phyloP scores from a whole-genome alignment of 2,888 invertebrate species.

The Desoria tigrina region DNA sequence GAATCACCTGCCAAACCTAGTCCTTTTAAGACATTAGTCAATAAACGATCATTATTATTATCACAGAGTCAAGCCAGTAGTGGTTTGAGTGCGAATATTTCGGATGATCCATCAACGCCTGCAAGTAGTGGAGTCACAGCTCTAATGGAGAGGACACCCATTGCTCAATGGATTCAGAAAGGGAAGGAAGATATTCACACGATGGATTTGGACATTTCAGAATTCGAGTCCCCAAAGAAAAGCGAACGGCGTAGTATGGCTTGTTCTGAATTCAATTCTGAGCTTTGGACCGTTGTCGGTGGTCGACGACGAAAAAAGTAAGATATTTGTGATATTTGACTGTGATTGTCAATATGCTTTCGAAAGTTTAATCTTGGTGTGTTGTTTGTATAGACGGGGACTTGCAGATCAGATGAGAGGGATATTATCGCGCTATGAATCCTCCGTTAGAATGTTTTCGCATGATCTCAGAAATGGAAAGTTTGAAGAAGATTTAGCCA shows the following conservation, averaged over 20 bases:
- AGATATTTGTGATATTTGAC: no score
- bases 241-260: neutral
- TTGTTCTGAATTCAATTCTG: neutral
- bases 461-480: constrained; percentile 10
- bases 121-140: neutral
- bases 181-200: neutral
- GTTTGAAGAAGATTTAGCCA: neutral
- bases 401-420: constrained; percentile 5
- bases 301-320: constrained; percentile 13
- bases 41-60: no score
- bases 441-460: constrained; percentile 18
- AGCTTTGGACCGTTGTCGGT: constrained; percentile 6
- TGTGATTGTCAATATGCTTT: neutral
- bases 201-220: neutral
- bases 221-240: neutral
- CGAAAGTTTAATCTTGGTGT: neutral
- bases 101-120: neutral
- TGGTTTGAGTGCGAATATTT: neutral
- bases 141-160: neutral
- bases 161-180: neutral
- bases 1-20: neutral
- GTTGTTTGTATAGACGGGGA: neutral
- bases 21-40: no score
- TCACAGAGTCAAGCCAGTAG: no score
- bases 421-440: neutral